A percentile compares a stretch with the other conserved stretches of the same genome.
Evolutionary conservation across 2,113 vertebrate species (phyloP).

Genomic region (Eclectus roratus): DNA sequence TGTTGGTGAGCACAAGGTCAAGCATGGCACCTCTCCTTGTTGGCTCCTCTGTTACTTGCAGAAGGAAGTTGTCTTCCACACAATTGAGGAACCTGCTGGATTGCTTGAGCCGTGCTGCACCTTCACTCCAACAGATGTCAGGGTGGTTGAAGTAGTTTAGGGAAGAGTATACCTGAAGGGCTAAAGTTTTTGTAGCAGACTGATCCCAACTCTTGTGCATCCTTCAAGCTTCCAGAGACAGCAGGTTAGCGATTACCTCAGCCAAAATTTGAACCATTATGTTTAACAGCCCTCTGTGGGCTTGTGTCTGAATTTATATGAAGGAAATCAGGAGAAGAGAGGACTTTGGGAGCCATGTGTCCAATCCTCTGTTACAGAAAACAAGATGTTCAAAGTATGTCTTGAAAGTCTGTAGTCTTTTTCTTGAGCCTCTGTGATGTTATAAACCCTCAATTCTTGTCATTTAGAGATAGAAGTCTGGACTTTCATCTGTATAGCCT

Average conservation of each 20-base stretch:
- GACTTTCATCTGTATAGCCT: background rate
- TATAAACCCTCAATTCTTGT: background rate
- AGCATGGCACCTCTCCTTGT: too few relatives aligned
- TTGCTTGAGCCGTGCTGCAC: too few relatives aligned
- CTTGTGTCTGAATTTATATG: background rate
- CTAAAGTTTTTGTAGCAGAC: background rate
- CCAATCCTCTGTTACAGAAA: background rate
- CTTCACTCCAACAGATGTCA: too few relatives aligned
- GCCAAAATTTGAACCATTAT: background rate
- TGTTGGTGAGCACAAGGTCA: too few relatives aligned
- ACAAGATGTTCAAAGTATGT: background rate
- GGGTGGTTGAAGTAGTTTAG: background rate
- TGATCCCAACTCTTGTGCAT: background rate
- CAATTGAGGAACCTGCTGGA: too few relatives aligned
- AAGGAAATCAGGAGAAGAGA: background rate
- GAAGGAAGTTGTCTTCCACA: too few relatives aligned
- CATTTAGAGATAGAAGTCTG: background rate
- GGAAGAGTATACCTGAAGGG: background rate
- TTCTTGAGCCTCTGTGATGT: background rate
- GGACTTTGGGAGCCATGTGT: background rate
- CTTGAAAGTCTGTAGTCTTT: background rate
- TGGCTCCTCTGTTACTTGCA: too few relatives aligned
- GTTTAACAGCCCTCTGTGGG: background rate
- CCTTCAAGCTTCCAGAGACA: background rate
- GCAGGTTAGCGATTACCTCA: background rate